These are phyloP conservation scores for Archegozetes longisetosus DNA, from an alignment of 1,140 invertebrate species.

Conservation along the genomic window DNA sequence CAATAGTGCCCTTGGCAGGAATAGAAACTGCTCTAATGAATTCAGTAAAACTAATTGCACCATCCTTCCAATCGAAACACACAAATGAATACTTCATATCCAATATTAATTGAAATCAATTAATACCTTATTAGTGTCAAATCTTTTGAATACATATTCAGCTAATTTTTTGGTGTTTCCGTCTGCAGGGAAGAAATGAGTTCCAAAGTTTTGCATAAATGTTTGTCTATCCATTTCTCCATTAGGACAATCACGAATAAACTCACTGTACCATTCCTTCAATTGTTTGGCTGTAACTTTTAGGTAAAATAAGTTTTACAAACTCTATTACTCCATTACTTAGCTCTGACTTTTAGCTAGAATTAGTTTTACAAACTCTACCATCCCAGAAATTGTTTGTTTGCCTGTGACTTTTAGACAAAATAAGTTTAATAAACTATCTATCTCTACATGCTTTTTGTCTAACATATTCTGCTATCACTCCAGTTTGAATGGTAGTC, in stretches of 20 bases:
- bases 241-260: conserved; percentile 35
- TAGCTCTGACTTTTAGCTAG: too few relatives aligned
- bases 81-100: not conserved
- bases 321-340: not conserved
- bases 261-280: conserved; percentile 32
- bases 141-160: not conserved
- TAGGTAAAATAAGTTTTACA: not conserved
- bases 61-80: conserved; percentile 23
- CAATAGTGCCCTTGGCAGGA: conserved; percentile 28
- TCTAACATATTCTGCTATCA: too few relatives aligned
- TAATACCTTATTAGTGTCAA: conserved; percentile 28
- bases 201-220: conserved; percentile 20
- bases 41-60: conserved; percentile 29
- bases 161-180: not conserved
- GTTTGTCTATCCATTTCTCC: conserved; percentile 34
- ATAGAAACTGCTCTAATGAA: conserved; percentile 30
- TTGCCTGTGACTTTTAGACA: too few relatives aligned
- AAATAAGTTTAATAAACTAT: too few relatives aligned
- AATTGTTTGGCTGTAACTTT: not conserved
- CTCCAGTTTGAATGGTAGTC: too few relatives aligned
- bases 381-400: too few relatives aligned
- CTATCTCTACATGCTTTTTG: too few relatives aligned
- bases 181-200: not conserved
- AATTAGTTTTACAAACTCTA: too few relatives aligned
- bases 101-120: conserved; percentile 23